Conservation (phyloP, 1,140 invertebrate species). For the Drosophila guanche region DNA sequence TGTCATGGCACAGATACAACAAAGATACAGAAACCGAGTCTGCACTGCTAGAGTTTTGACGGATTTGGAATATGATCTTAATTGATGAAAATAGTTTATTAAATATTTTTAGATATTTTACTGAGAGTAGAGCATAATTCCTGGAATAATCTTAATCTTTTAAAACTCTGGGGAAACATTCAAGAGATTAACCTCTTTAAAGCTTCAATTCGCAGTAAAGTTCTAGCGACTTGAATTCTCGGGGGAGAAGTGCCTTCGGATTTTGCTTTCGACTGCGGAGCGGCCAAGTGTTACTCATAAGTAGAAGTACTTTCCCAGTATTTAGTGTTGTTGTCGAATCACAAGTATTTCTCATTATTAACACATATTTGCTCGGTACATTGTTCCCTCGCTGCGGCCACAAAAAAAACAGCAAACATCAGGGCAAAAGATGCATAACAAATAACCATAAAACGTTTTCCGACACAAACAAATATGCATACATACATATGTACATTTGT, state of each 20-base stretch:
- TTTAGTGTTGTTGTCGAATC: slow-evolving; percentile 2
- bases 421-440: slow-evolving; percentile 69
- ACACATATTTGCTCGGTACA: slow-evolving; percentile 36
- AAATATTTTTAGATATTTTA: too few relatives aligned
- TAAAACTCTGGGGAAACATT: not conserved
- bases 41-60: not conserved
- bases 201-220: not conserved
- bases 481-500: slow-evolving; percentile 14
- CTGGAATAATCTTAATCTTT: not conserved
- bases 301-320: slow-evolving; percentile 1
- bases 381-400: slow-evolving; percentile 49
- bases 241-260: too few relatives aligned
- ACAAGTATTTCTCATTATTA: slow-evolving; percentile 36
- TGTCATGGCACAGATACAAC: slow-evolving; percentile 17
- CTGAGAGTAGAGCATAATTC: too few relatives aligned
- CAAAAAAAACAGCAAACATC: slow-evolving; percentile 12
- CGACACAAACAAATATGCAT: slow-evolving; percentile 35
- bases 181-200: not conserved
- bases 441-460: slow-evolving; percentile 69
- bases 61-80: not conserved
- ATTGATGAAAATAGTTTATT: too few relatives aligned
- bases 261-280: too few relatives aligned
- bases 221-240: too few relatives aligned
- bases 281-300: too few relatives aligned
- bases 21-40: slow-evolving; percentile 1